phyloP scores from a whole-genome alignment of 2,113 vertebrate species.

The Laterallus jamaicensis region DNA sequence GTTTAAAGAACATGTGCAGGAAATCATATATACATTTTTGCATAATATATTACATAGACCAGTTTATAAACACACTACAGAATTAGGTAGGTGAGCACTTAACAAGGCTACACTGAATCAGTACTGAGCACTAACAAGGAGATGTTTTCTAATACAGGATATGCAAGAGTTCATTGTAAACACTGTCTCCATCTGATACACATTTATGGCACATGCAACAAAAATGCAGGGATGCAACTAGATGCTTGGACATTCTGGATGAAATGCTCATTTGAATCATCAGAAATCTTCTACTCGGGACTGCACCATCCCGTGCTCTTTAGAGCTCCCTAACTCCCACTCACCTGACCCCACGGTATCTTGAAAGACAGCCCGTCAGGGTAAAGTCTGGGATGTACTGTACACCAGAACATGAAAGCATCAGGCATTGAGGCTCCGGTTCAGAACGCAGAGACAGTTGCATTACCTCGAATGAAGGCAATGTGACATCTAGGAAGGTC shows the following conservation, averaged over 20 bases:
- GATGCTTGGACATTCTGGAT: background rate
- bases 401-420: slow-evolving; percentile 6
- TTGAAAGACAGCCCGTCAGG: background rate
- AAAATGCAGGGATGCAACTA: background rate
- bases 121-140: background rate
- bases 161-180: background rate
- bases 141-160: background rate
- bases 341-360: background rate
- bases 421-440: background rate
- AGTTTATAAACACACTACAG: background rate
- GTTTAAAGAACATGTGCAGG: background rate
- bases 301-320: background rate
- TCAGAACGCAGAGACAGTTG: background rate
- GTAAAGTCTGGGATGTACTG: background rate
- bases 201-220: background rate
- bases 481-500: slow-evolving; percentile 8
- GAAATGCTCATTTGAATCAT: background rate
- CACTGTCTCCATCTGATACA: background rate
- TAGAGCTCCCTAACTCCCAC: background rate
- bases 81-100: background rate
- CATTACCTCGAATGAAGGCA: background rate
- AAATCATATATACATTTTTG: background rate
- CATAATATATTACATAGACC: background rate
- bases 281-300: background rate
- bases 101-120: background rate